Base-by-base conservation (phyloP, 1,140 invertebrate species). In the Drosophila baimaii region DNA sequence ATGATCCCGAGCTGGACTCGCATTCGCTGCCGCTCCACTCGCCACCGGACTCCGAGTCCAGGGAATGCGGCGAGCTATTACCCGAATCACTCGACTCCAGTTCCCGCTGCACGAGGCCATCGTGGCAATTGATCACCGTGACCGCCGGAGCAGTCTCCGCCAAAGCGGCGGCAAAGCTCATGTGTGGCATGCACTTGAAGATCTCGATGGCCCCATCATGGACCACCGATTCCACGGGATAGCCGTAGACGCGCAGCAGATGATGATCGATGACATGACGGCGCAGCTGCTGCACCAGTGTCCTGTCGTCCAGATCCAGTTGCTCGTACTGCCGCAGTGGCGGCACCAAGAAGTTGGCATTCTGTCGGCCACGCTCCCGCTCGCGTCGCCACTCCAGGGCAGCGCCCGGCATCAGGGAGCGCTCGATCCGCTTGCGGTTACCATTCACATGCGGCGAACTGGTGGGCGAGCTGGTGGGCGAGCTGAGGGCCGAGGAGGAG, bases 161-260 rank as follows among this genome's bases (percentile, higher is more conserved):
- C 68, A 89, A 90, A 84, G 93, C 91, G 90, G 71, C 92, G 41
- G 93, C 93, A 56, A 85, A 65, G 8, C 44, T 59, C 71, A 90
- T 79, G 66, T 82, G 62, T 0, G 91, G 88, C 72, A 84, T 23
- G 19, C 89, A 93, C 56, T 94, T 94, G 81, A 94, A 95, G 39
- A 96, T 94, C 37, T 95, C 93, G 0, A 94, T 95, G 71, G 93
- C 93, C 2, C 94, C 94, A 3, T 94, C 93, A 35, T 94, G 93
- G 1, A 93, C 90, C 10, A 93, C 93, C 56, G 94, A 93, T 35
- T 95, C 94, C 0, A 96, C 88, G 0, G 97, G 97, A 90, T 95
- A 98, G 0, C 96, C 96, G 62, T 96, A 93, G 6, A 94, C 92
- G 15, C 94, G 92, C 61, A 97, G 92, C 56, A 96, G 93, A 31